Evolutionary conservation across 2,113 vertebrate genomes (phyloP), one percentile per base, ranked within the genome.

Genomic region (Eidolon helvum): DNA sequence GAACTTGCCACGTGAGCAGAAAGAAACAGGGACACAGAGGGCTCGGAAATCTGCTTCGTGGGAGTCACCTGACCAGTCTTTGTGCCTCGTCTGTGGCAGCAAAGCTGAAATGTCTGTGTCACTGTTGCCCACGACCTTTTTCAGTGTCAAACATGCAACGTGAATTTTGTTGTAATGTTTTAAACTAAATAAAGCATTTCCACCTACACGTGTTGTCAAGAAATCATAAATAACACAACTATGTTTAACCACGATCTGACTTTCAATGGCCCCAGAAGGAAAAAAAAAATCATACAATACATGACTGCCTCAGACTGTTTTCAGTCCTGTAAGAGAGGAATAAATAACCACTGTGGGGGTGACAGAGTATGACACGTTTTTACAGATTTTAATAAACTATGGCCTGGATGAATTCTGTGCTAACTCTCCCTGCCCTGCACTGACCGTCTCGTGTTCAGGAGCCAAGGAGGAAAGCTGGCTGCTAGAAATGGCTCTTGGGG

Each of bases 181-280:
- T 71, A 86, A 88, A 74, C 40, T 22, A 82, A 97, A 97, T 96
- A 97, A 97, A 98, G 84, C 63, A 53, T 93, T 96, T 87, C 82
- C 69, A 88, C 61, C 53, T 78, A 66, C 43, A 1, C 43, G 43
- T 63, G 84, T 82, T 65, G 85, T n/a, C 57, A 88, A 78, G 93
- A 69, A 59, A 40, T 94, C 50, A 65, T 72, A 26, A 40, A 92
- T 80, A 59, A 65, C 30, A 24, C 30, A 35, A 38, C 43, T 19
- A 2, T 63, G 21, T 61, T 45, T 87, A 19, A 55, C 72, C 30
- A 10, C 28, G 72, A 45, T 68, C 65, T 38, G n/a, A 68, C 10
- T 22, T 35, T 45, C 57, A 55, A 33, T 35, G 57, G 18, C 48
- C 22, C 80, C 43, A 26, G 50, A 43, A 55, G 53, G 40, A 28